Evolutionary conservation across 1,140 invertebrate genomes (phyloP).

Genomic region (Bemisia tabaci): DNA sequence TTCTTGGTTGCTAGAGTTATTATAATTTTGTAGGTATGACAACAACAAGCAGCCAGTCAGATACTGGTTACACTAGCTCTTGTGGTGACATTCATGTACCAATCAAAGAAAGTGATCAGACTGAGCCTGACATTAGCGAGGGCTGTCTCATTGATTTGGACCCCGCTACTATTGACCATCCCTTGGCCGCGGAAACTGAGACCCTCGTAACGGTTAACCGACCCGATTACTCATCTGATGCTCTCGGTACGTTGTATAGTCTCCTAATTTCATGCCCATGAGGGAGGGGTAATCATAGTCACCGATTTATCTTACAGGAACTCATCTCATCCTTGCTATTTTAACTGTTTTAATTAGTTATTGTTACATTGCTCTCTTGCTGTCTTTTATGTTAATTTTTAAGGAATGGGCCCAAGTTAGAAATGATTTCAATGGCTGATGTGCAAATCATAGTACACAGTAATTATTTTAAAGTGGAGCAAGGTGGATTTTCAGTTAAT

Average conservation of each 20-base stretch:
- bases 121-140: neutral
- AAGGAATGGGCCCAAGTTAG: no score
- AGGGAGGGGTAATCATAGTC: no score
- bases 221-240: neutral
- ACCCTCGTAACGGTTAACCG: neutral
- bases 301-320: no score
- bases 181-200: neutral
- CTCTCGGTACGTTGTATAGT: constrained; percentile 8
- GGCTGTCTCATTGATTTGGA: neutral
- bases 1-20: neutral
- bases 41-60: constrained; percentile 27
- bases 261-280: no score
- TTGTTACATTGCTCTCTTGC: no score
- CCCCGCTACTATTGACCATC: neutral
- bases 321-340: no score
- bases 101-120: constrained; percentile 3
- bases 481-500: no score
- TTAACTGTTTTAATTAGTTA: no score
- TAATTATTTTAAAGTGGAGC: no score
- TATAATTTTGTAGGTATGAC: neutral
- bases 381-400: no score
- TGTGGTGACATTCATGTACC: neutral
- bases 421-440: no score
- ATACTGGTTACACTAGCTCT: constrained; percentile 33
- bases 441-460: no score